Conservation (phyloP, 2,797 vertebrate genomes). For the Alauda arvensis region DNA sequence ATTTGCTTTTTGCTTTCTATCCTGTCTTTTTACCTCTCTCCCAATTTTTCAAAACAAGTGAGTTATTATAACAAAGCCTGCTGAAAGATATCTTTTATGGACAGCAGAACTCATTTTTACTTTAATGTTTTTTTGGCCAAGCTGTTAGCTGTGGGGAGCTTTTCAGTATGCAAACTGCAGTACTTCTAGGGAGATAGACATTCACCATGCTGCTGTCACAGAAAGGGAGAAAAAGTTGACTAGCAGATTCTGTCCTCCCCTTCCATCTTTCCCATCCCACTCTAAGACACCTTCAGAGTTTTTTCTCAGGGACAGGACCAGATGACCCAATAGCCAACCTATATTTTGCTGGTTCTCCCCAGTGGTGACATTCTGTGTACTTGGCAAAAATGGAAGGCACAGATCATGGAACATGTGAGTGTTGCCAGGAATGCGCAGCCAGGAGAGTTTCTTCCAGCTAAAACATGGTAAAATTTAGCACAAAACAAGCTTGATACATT, state of each 20-base stretch:
- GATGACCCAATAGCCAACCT: not conserved
- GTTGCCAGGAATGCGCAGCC: not conserved
- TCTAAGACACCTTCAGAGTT: not conserved
- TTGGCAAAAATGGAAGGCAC: not conserved
- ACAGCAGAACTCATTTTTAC: not conserved
- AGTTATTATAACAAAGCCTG: not conserved
- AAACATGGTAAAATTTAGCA: constrained; percentile 6
- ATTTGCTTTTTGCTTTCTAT: not conserved
- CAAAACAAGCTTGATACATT: not conserved
- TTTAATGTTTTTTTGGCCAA: not conserved
- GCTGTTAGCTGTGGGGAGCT: not conserved
- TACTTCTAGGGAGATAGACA: not conserved
- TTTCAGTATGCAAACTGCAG: not conserved
- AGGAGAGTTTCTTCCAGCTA: not conserved
- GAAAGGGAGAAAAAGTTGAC: not conserved
- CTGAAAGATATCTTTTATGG: not conserved
- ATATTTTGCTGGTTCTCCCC: not conserved
- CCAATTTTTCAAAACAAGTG: not conserved
- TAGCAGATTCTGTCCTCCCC: not conserved
- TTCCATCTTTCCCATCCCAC: not conserved
- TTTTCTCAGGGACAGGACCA: not conserved
- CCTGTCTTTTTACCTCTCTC: not conserved
- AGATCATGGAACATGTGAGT: not conserved
- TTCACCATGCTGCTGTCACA: not conserved
- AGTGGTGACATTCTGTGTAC: not conserved